phyloP scores from a whole-genome alignment of 2,797 vertebrate genomes.

The Micromesistius poutassou region DNA sequence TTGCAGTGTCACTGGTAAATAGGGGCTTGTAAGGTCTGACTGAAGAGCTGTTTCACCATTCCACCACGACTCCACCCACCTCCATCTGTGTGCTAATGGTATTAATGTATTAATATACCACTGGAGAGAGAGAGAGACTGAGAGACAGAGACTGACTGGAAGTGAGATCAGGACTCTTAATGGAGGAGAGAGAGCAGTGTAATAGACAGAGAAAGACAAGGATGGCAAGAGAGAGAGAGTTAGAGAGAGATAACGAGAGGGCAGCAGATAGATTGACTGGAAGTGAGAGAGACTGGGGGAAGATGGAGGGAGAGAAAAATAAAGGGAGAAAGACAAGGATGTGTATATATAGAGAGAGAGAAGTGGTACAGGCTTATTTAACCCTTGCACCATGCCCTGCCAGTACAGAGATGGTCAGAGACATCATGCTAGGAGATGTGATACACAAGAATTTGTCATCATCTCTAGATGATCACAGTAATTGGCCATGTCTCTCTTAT shows the following conservation, averaged over 20 bases:
- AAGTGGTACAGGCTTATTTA: conserved; percentile 53
- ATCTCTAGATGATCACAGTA: background rate
- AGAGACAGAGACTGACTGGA: background rate
- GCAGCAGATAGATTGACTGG: conserved; percentile 1
- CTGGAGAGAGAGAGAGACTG: background rate
- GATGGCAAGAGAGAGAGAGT: conserved; percentile 23
- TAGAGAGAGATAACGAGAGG: conserved; percentile 12
- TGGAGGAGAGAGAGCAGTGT: background rate
- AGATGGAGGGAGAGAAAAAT: background rate
- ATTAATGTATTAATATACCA: background rate
- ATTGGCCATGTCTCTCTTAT: too few relatives aligned
- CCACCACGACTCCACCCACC: too few relatives aligned
- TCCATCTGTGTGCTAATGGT: too few relatives aligned
- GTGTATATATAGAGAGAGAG: conserved; percentile 18
- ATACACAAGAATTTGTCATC: background rate
- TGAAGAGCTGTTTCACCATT: background rate
- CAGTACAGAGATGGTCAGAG: conserved; percentile 20
- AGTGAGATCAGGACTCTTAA: background rate
- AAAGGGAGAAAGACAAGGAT: conserved; percentile 10
- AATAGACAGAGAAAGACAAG: conserved; percentile 9
- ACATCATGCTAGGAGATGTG: conserved; percentile 9
- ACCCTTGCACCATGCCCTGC: conserved; percentile 35
- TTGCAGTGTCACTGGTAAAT: background rate
- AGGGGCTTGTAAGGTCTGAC: background rate
- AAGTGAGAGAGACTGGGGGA: background rate